Base-by-base conservation (phyloP, 2,888 invertebrate genomes). In the Ametastegia equiseti region DNA sequence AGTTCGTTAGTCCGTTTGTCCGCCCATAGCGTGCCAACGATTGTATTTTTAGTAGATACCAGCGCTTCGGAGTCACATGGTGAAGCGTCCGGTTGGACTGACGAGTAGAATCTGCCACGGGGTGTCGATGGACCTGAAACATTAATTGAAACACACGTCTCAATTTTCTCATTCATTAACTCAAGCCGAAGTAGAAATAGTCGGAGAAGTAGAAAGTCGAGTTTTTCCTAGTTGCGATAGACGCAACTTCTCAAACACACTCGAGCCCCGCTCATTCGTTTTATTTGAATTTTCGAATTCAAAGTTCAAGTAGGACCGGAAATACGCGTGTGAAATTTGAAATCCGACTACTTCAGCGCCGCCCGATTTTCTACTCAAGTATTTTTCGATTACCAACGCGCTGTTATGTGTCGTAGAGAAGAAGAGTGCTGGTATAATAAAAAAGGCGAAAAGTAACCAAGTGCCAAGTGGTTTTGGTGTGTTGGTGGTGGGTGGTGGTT, bases 11-110 rank as follows among this genome's bases (percentile, higher is more conserved):
- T 71, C 45, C 15, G 23, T 69, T 73, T 73, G 75, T 75, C 45
- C 67, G 78, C 60, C 60, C 75, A 78, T 45, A 42, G 75, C 78
- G 78, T 78, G 78, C 78, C 78, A 78, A 78, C 39, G 78, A 78
- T 78, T 78, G 78, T 78, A 78, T 78, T 78, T 78, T 78, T 78
- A 78, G 78, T 78, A 78, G 42, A 60, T 33, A 60, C 42, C 27
- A 45, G 33, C 60, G 6, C 39, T 19, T 39, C 39, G 57, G 60
- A 78, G 60, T 78, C 23, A 78, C 78, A 60, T 36, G 78, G 75
- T 75, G 57, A 45, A 27, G 39, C 75, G 75, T 75, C 50, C 45
- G 71, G 33, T 54, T 75, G 36, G 23, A 57, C 50, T 33, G 19
- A 54, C 33, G 75, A 54, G 33, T 11, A 27, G n/a, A 54, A 75